Evolutionary conservation across 2,113 vertebrate species (phyloP).

Genomic region (Hemiscyllium ocellatum): DNA sequence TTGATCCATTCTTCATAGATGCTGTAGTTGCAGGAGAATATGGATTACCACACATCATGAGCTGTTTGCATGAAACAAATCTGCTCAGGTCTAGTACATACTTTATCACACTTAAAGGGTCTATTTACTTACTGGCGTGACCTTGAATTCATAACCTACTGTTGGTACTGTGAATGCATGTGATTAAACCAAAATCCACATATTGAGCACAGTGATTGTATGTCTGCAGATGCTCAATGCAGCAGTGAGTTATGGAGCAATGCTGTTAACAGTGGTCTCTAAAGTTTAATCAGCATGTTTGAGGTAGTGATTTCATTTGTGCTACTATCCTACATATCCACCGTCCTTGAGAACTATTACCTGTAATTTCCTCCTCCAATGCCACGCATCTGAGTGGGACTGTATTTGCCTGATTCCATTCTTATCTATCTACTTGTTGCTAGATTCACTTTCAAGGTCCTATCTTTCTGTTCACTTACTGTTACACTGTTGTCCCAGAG

Average conservation of each 20-base stretch:
- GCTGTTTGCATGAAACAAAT: neutral
- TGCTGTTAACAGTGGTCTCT: neutral
- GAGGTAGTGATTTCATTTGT: neutral
- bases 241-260: neutral
- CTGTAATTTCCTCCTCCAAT: neutral
- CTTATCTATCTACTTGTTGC: no score
- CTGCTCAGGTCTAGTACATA: neutral
- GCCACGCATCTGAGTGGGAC: neutral
- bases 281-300: neutral
- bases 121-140: neutral
- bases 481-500: no score
- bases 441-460: no score
- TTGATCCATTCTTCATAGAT: neutral
- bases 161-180: neutral
- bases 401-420: neutral
- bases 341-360: neutral
- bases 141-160: neutral
- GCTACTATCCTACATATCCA: neutral
- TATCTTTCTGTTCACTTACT: no score
- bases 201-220: neutral
- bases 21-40: neutral
- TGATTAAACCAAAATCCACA: neutral
- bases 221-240: neutral
- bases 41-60: neutral
- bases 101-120: neutral